Evolutionary conservation across 2,888 invertebrate species (phyloP).

Genomic region (Clostera curtula): DNA sequence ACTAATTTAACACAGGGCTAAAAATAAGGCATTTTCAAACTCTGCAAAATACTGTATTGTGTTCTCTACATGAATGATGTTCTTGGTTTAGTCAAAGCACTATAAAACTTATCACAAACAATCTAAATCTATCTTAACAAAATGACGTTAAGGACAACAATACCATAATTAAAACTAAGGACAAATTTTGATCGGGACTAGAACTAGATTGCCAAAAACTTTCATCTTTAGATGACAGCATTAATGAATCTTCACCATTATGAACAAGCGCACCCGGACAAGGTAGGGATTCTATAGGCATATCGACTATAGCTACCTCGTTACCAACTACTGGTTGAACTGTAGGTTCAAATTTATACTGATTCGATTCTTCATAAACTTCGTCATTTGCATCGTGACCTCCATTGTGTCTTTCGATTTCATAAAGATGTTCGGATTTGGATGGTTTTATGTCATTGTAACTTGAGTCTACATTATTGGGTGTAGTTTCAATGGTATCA

Average conservation of each 20-base stretch:
- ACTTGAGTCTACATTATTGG: constrained; percentile 10
- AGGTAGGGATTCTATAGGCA: constrained; percentile 44
- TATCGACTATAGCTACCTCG: constrained; percentile 44
- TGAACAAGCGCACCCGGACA: constrained; percentile 44
- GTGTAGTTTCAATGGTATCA: constrained; percentile 19
- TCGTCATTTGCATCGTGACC: constrained; percentile 35
- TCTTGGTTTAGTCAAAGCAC: too few relatives aligned
- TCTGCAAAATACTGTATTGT: constrained; percentile 2
- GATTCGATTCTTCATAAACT: constrained; percentile 33
- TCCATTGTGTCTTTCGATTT: constrained; percentile 34
- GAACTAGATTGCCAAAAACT: constrained; percentile 50
- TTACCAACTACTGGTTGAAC: constrained; percentile 32
- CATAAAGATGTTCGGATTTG: constrained; percentile 31
- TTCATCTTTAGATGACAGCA: constrained; percentile 63
- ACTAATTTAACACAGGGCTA: too few relatives aligned
- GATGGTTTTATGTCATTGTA: constrained; percentile 14
- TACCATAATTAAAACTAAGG: constrained; percentile 32
- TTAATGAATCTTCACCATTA: constrained; percentile 58
- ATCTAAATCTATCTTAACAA: constrained; percentile 8
- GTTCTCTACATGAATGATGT: too few relatives aligned
- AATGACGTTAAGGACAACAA: constrained; percentile 24
- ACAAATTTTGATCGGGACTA: constrained; percentile 31
- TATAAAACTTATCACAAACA: constrained; percentile 13
- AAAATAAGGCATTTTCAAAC: too few relatives aligned
- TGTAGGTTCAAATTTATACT: constrained; percentile 44